phyloP scores from a whole-genome alignment of 2,797 vertebrate genomes.

The Brachymystax lenok region DNA sequence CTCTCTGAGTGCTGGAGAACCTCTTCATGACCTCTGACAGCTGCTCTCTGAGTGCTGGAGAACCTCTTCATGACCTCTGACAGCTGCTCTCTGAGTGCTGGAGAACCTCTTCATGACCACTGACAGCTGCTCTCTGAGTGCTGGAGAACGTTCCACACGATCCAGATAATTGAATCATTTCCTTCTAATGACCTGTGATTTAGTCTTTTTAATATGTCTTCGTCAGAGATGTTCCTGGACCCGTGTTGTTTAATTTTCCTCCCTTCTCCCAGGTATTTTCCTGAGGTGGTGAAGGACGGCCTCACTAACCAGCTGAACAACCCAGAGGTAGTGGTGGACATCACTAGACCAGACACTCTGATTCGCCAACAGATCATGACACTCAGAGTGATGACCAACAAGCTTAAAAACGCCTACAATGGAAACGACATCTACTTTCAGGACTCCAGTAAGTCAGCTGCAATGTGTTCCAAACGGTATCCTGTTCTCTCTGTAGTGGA shows the following conservation, averaged over 20 bases:
- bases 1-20: too few relatives aligned
- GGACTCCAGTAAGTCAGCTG: conserved; percentile 95
- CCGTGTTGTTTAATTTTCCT: neutral
- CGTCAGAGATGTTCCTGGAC: neutral
- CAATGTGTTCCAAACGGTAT: neutral
- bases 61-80: too few relatives aligned
- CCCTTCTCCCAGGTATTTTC: conserved; percentile 85
- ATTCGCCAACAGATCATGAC: conserved; percentile 98
- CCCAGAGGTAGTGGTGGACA: conserved; percentile 95
- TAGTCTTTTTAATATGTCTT: too few relatives aligned
- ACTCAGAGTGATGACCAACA: conserved; percentile 96
- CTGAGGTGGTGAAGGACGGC: conserved; percentile 96
- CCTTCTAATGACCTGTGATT: too few relatives aligned
- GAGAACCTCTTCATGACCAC: too few relatives aligned
- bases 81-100: too few relatives aligned
- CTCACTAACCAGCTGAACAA: conserved; percentile 96
- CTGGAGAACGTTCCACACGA: too few relatives aligned
- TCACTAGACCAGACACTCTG: conserved; percentile 93
- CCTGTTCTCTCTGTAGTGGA: too few relatives aligned
- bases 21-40: too few relatives aligned
- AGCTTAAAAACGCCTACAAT: conserved; percentile 93
- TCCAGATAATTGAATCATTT: too few relatives aligned
- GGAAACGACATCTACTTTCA: conserved; percentile 98
- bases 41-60: too few relatives aligned
- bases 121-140: too few relatives aligned